A percentile compares a stretch with the other conserved stretches of the same genome.
phyloP scores from a whole-genome alignment of 2,888 invertebrate genomes.

The Nineta flava region DNA sequence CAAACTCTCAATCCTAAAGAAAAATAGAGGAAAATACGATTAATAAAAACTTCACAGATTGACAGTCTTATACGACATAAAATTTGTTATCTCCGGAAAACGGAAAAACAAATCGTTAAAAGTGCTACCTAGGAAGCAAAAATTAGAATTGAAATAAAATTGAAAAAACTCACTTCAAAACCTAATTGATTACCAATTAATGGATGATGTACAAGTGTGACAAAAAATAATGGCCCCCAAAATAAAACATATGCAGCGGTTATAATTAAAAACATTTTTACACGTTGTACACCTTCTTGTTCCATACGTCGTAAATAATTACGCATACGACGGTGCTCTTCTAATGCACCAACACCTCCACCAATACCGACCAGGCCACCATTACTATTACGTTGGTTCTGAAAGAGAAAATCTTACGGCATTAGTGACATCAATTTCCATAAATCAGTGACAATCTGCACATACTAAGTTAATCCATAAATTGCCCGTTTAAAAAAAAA shows the following conservation, averaged over 20 bases:
- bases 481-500: too few relatives aligned
- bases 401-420: neutral
- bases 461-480: too few relatives aligned
- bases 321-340: constrained; percentile 57
- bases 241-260: constrained; percentile 73
- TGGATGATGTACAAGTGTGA: constrained; percentile 65
- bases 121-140: too few relatives aligned
- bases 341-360: constrained; percentile 28
- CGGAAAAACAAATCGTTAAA: too few relatives aligned
- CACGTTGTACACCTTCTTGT: constrained; percentile 62
- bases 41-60: too few relatives aligned
- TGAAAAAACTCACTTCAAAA: constrained; percentile 49
- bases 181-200: constrained; percentile 53
- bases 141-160: too few relatives aligned
- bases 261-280: constrained; percentile 74
- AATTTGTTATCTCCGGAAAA: too few relatives aligned
- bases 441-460: too few relatives aligned
- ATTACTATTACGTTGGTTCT: neutral
- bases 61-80: too few relatives aligned
- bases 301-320: constrained; percentile 65
- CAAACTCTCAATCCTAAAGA: too few relatives aligned
- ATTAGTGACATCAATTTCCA: too few relatives aligned
- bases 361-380: neutral
- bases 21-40: too few relatives aligned
- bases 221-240: constrained; percentile 82